phyloP scores from a whole-genome alignment of 2,888 invertebrate genomes.

The Ferrisia virgata region DNA sequence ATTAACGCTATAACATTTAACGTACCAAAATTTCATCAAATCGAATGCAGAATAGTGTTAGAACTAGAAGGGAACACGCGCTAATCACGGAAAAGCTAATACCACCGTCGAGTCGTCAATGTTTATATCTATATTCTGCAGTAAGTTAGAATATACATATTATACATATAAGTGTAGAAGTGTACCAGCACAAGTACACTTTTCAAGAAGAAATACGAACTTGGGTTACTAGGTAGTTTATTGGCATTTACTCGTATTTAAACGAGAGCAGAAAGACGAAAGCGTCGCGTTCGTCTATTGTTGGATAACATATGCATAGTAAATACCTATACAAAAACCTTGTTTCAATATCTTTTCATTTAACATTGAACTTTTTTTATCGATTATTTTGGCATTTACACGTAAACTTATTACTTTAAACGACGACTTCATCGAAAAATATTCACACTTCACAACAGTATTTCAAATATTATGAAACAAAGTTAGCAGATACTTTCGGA shows the following conservation, averaged over 20 bases:
- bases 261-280: not conserved
- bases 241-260: conserved; percentile 5
- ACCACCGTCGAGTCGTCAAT: not conserved
- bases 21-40: not conserved
- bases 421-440: not conserved
- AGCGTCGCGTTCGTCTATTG: not conserved
- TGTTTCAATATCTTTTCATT: not conserved
- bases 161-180: too few relatives aligned
- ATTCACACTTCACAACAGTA: not conserved
- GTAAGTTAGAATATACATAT: too few relatives aligned
- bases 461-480: too few relatives aligned
- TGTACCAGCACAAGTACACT: not conserved
- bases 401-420: too few relatives aligned
- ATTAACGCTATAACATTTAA: conserved; percentile 24
- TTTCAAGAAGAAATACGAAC: not conserved
- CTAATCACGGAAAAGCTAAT: conserved; percentile 13
- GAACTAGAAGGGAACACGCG: not conserved
- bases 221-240: not conserved
- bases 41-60: not conserved
- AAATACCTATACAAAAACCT: not conserved
- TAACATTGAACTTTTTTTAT: conserved; percentile 13
- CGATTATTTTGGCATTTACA: not conserved
- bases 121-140: not conserved
- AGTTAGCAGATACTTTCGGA: too few relatives aligned
- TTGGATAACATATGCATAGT: not conserved